These are phyloP conservation scores for Leguminivora glycinivorella DNA, from an alignment of 1,140 invertebrate species.

Conservation along the genomic window DNA sequence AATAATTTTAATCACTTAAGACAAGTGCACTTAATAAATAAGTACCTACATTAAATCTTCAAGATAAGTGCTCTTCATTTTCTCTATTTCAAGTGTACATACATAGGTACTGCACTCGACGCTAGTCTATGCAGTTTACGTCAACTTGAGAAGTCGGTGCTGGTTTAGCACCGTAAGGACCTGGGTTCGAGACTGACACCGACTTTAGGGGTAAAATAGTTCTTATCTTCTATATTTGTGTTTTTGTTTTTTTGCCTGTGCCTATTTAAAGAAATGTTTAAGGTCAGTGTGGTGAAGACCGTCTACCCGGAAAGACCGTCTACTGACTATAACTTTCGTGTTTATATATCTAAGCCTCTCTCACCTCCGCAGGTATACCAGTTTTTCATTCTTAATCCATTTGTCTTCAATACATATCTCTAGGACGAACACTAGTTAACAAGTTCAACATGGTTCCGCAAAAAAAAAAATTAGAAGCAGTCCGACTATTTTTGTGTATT, in stretches of 20 bases:
- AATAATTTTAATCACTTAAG: neutral
- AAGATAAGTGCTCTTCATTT: neutral
- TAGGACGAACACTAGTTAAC: too few species aligned
- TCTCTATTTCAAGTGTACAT: neutral
- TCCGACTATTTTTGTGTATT: too few species aligned
- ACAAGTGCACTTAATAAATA: neutral
- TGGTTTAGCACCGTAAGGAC: slow-evolving; percentile 47
- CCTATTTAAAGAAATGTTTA: too few species aligned
- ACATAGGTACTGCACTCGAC: slow-evolving; percentile 10
- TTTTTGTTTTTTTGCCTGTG: slow-evolving; percentile 21
- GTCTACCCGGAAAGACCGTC: too few species aligned
- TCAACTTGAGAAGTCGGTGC: slow-evolving; percentile 71
- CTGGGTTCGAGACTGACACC: slow-evolving; percentile 70
- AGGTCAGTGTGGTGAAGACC: too few species aligned
- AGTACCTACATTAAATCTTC: neutral
- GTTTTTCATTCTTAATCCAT: too few species aligned
- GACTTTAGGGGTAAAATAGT: slow-evolving; percentile 50
- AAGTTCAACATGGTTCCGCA: too few species aligned
- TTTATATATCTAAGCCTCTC: too few species aligned
- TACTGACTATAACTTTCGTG: too few species aligned
- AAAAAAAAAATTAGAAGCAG: too few species aligned
- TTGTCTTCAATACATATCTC: too few species aligned
- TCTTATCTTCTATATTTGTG: slow-evolving; percentile 53
- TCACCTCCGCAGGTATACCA: too few species aligned
- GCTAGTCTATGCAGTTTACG: slow-evolving; percentile 51